Evolutionary conservation across 30 jellyfish, hydroid and myxozoan species (phyloP), one percentile per base, ranked within the genome.

Genomic region (Euphysa ruthae): DNA sequence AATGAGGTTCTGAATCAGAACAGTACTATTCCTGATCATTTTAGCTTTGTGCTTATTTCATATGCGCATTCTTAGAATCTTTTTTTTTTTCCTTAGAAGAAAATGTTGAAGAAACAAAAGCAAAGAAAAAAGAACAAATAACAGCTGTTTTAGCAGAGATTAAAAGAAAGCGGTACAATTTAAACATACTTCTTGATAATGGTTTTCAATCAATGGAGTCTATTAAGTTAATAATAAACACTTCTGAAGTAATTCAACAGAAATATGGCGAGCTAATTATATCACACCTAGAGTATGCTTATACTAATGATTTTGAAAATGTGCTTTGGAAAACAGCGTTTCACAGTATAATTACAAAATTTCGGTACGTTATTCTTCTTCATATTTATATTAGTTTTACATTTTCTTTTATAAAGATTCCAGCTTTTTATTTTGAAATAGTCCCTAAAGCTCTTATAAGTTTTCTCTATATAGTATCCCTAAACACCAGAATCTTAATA

Each of bases 251-350:
- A 30, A 66, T 84, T 23, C 95, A 84, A 57, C 93, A 84, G 25
- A 55, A 71, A 13, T 84, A 66, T 58, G 75, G 63, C 30, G 93
- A 84, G 58, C 57, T 84, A 61, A 84, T 84, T 28, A 82, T 84
- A n/a, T 58, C 54, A 43, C 82, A 76, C 51, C 93, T 69, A 56
- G 93, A 76, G 14, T 62, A 54, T 32, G 81, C 95, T 15, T 84
- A 76, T 49, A 71, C 56, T 32, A 46, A 62, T 60, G 95, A 84
- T 55, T 82, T 63, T 22, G 95, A 84, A 49, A 77, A 84, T 42
- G 71, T 85, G 1, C 69, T 84, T 13, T 84, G 95, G 95, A 84
- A 77, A 50, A 61, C 70, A 19, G 89, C 93, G 4, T 84, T 76
- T 64, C 95, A 84, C 62, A 84, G 77, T 60, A 57, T 77, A 15